Percentiles rank a stretch among this genome's conserved stretches.
These are phyloP conservation scores for Eupithecia dodoneata DNA, from an alignment of 2,888 invertebrate species.

Conservation along the genomic window DNA sequence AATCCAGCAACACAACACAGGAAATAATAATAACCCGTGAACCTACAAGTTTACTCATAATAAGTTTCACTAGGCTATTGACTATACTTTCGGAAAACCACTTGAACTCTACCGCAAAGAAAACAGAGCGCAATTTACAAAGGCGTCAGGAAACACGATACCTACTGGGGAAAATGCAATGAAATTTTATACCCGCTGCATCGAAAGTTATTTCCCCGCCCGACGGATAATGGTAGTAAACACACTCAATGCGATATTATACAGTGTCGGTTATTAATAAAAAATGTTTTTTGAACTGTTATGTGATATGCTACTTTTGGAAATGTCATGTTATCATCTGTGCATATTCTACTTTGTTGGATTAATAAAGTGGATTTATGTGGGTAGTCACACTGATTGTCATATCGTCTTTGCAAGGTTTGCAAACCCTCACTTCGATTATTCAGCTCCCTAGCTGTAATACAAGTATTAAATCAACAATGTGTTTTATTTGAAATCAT, in stretches of 20 bases:
- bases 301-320: not conserved
- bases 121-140: constrained; percentile 22
- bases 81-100: not conserved
- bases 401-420: too few relatives aligned
- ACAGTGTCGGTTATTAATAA: constrained; percentile 8
- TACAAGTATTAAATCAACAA: too few relatives aligned
- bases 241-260: constrained; percentile 13
- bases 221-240: constrained; percentile 19
- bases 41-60: not conserved
- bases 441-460: too few relatives aligned
- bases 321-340: too few relatives aligned
- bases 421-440: too few relatives aligned
- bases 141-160: constrained; percentile 23
- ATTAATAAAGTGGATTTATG: too few relatives aligned
- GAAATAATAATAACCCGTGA: not conserved
- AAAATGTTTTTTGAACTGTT: not conserved
- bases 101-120: constrained; percentile 9
- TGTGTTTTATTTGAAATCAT: too few relatives aligned
- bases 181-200: constrained; percentile 33
- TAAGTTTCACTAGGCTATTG: not conserved
- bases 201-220: constrained; percentile 27
- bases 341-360: too few relatives aligned
- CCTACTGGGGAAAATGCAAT: constrained; percentile 29
- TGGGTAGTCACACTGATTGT: too few relatives aligned
- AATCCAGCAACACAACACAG: not conserved